phyloP scores from a whole-genome alignment of 1,140 invertebrate genomes.

The Bombyx mandarina region DNA sequence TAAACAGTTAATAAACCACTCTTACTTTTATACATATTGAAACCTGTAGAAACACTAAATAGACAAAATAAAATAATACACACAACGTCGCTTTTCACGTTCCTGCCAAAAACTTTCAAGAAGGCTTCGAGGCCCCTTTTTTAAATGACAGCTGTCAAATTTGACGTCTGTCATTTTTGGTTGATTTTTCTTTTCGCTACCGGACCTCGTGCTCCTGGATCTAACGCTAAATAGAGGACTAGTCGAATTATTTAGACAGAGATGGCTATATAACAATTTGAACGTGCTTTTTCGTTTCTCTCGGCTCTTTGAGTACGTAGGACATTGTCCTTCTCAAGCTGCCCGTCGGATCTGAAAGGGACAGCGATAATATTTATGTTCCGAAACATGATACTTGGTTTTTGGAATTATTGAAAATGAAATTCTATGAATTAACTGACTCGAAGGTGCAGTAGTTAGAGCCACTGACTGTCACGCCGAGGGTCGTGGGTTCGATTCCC shows the following conservation, averaged over 20 bases:
- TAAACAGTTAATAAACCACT: no score
- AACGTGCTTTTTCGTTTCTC: conserved; percentile 52
- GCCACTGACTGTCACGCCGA: neutral
- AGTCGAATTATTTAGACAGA: neutral
- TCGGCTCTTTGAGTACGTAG: conserved; percentile 45
- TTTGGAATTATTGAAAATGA: neutral
- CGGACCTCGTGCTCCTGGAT: no score
- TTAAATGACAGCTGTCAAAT: no score
- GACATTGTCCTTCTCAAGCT: conserved; percentile 46
- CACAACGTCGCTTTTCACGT: no score
- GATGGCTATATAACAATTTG: conserved; percentile 47
- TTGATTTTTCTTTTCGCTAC: no score
- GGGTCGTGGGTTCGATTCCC: neutral
- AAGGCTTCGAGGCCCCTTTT: no score
- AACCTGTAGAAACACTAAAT: no score
- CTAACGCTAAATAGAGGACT: no score
- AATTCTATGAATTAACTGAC: neutral
- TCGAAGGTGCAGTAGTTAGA: neutral
- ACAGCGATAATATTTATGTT: neutral
- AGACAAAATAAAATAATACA: no score
- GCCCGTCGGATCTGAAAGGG: conserved; percentile 42
- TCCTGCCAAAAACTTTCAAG: no score
- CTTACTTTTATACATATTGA: no score
- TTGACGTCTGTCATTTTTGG: no score
- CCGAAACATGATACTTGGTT: neutral